Evolutionary conservation across 1,140 invertebrate species (phyloP).

Genomic region (Drosophila ficusphila): DNA sequence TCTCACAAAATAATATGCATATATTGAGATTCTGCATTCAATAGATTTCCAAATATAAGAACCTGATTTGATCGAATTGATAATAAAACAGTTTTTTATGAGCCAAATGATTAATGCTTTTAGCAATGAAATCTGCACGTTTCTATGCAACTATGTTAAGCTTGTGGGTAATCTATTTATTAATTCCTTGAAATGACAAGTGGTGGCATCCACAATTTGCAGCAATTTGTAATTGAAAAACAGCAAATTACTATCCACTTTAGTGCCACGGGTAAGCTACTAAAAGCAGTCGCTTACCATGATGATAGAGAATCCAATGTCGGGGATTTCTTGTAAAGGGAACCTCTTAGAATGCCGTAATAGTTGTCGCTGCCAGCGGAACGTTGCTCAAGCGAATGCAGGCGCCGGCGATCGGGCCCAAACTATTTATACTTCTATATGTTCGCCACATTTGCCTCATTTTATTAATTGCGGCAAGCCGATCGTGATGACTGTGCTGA

Average conservation of each 20-base stretch:
- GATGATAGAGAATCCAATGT: background rate
- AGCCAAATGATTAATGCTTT: background rate
- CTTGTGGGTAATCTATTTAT: background rate
- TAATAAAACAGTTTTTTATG: background rate
- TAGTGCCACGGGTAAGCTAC: background rate
- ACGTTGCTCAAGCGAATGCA: slow-evolving; percentile 68
- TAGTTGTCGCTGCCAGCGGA: slow-evolving; percentile 52
- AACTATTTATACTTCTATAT: slow-evolving; percentile 82
- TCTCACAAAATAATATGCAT: background rate
- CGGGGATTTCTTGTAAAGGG: slow-evolving; percentile 2
- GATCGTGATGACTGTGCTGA: slow-evolving; percentile 50
- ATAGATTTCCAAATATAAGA: background rate
- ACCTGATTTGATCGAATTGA: background rate
- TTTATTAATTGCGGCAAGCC: slow-evolving; percentile 70
- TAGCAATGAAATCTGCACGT: background rate
- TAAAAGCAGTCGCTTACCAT: slow-evolving; percentile 33
- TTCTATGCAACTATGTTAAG: background rate
- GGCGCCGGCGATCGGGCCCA: slow-evolving; percentile 48
- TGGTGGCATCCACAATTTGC: background rate
- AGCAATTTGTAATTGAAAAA: background rate
- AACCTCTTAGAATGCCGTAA: slow-evolving; percentile 41
- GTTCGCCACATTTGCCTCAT: slow-evolving; percentile 62
- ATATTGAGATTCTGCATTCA: background rate
- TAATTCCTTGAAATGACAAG: background rate
- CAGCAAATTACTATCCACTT: background rate